Base-by-base conservation (phyloP, 2,888 invertebrate species). In the Formica aserva region DNA sequence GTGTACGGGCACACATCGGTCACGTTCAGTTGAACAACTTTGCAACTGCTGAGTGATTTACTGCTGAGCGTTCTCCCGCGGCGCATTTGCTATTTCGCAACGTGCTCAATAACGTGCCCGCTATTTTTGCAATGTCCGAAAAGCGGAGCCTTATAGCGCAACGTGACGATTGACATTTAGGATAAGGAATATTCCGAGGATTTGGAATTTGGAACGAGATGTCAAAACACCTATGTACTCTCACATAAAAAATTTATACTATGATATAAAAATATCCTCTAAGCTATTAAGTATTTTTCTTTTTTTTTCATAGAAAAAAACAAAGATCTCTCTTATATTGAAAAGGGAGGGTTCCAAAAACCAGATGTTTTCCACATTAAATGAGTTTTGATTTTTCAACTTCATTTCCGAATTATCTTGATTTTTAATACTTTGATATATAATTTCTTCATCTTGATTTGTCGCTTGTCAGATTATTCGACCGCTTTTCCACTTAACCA, bases 11-110 rank as follows among this genome's bases (percentile, higher is more conserved):
- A 80, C 78, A 71, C 78, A 80, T 80, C 78, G 78, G 78, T 80
- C 78, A 80, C 78, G 78, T 80, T 80, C 78, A 80, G 78, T 80
- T 80, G 78, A 80, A 80, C 78, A 80, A 80, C 78, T 80, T 80
- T 80, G 78, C 78, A 80, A 80, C 78, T 80, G 78, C 72, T 71
- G 78, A 80, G 78, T 80, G 78, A 80, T 80, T 80, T 80, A 80
- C 78, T 71, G 72, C 78, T 71, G 60, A 45, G 32, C 60, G 71
- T 35, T 78, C 78, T 78, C 60, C 60, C 45, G 78, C 72, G 78
- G 78, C 78, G 78, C 78, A 71, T 78, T 78, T 78, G 32, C 78
- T 71, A 78, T 78, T 78, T 78, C 78, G 78, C 78, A 60, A 18
- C 26, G 72, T 78, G 78, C 60, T 78, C 78, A 78, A 78, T 78